Evolutionary conservation across 2,113 vertebrate genomes (phyloP).

Genomic region (Sardina pilchardus): DNA sequence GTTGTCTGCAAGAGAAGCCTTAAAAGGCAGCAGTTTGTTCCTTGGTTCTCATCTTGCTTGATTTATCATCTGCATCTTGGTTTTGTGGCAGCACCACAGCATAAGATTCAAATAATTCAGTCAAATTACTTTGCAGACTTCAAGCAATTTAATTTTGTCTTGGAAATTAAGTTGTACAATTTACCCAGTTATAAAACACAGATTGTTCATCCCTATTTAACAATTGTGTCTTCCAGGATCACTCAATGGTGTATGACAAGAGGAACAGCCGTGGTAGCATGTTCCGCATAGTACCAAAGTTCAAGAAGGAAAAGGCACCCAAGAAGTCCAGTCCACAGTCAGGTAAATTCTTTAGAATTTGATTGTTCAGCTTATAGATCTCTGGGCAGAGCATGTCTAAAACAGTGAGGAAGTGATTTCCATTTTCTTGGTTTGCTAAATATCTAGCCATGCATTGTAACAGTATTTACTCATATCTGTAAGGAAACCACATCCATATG

Average conservation of each 20-base stretch:
- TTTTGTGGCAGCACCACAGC: too few relatives aligned
- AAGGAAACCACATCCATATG: neutral
- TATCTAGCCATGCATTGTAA: neutral
- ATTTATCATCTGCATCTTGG: too few relatives aligned
- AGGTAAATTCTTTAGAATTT: constrained; percentile 76
- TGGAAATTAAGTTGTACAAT: too few relatives aligned
- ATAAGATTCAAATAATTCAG: too few relatives aligned
- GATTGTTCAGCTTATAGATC: neutral
- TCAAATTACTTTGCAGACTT: too few relatives aligned
- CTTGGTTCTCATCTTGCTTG: too few relatives aligned
- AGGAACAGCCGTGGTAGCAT: constrained; percentile 93
- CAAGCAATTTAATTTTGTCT: too few relatives aligned
- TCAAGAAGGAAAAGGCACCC: constrained; percentile 93
- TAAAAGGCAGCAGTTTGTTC: too few relatives aligned
- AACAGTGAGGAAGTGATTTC: neutral
- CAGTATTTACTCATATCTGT: neutral
- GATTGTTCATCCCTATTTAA: neutral
- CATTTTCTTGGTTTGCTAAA: too few relatives aligned
- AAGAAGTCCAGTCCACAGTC: constrained; percentile 90
- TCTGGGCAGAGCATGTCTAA: too few relatives aligned
- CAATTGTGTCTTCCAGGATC: constrained; percentile 79
- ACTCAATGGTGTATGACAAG: constrained; percentile 91
- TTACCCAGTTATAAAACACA: neutral
- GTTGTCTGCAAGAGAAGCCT: too few relatives aligned
- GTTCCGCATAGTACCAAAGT: constrained; percentile 97